Percentiles rank a stretch among this genome's conserved stretches.
phyloP scores from a whole-genome alignment of 2,888 invertebrate genomes.

The Morinoia aosen region DNA sequence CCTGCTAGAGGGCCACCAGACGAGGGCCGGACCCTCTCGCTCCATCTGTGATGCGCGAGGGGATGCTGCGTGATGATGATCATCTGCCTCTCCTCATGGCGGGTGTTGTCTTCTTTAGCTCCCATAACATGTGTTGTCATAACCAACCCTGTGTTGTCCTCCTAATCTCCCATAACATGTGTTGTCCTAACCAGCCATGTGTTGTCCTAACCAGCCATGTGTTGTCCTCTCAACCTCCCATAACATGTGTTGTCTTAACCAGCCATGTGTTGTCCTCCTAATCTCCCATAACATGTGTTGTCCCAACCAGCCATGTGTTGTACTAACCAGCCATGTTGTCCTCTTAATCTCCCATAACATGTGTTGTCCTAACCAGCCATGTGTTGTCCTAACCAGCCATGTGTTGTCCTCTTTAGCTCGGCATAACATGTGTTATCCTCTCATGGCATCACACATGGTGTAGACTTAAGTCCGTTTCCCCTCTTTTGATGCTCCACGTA shows the following conservation, averaged over 20 bases:
- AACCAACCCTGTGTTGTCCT: not conserved
- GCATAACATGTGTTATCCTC: too few relatives aligned
- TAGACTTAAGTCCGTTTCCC: too few relatives aligned
- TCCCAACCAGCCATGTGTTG: too few relatives aligned
- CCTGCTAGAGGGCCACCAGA: not conserved
- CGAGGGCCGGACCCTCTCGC: not conserved
- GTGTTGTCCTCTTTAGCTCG: too few relatives aligned
- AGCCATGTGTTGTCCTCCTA: not conserved
- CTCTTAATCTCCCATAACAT: not conserved
- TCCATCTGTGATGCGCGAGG: not conserved
- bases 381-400: not conserved
- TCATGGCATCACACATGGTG: too few relatives aligned
- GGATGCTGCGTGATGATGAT: not conserved
- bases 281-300: too few relatives aligned
- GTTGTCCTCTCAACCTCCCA: not conserved
- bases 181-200: too few relatives aligned
- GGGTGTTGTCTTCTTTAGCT: not conserved
- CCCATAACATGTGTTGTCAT: not conserved
- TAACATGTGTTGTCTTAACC: not conserved
- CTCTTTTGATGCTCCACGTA: too few relatives aligned
- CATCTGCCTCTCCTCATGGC: not conserved
- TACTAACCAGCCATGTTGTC: too few relatives aligned
- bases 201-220: not conserved
- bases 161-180: too few relatives aligned
- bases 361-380: not conserved